Conservation (phyloP, 2,113 vertebrate species). For the Hemichromis elongatus region DNA sequence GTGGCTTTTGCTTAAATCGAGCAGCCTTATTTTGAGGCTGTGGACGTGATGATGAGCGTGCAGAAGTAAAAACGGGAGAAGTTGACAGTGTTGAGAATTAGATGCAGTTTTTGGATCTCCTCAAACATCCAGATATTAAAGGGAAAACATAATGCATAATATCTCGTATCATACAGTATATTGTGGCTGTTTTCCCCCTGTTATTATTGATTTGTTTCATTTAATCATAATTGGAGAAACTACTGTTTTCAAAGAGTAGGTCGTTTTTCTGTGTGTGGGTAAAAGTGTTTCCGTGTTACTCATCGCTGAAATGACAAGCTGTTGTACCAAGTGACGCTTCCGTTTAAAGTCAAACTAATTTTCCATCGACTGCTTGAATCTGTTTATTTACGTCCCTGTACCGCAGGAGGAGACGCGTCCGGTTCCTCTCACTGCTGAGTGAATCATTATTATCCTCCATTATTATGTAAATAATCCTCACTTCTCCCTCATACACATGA, state of each 20-base stretch:
- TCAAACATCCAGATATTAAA: background rate
- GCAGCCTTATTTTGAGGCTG: background rate
- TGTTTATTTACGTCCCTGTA: background rate
- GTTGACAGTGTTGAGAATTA: background rate
- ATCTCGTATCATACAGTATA: accelerated
- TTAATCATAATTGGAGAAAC: background rate
- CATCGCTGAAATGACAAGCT: background rate
- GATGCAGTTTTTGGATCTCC: background rate
- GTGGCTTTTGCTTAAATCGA: background rate
- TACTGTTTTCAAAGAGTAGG: background rate
- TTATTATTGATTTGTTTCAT: background rate
- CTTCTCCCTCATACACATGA: background rate
- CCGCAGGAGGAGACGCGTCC: background rate
- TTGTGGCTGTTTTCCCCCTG: background rate
- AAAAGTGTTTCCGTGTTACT: background rate
- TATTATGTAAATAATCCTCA: slow-evolving; percentile 40
- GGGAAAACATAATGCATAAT: background rate
- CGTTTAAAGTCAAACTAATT: background rate
- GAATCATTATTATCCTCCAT: background rate
- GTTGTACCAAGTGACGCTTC: slow-evolving; percentile 17
- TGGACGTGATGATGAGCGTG: background rate
- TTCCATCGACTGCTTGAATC: background rate
- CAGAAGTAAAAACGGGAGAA: background rate
- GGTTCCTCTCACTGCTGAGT: background rate
- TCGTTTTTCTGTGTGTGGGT: background rate